Evolutionary conservation across 2,113 vertebrate species (phyloP).

Genomic region (Labeo catla): DNA sequence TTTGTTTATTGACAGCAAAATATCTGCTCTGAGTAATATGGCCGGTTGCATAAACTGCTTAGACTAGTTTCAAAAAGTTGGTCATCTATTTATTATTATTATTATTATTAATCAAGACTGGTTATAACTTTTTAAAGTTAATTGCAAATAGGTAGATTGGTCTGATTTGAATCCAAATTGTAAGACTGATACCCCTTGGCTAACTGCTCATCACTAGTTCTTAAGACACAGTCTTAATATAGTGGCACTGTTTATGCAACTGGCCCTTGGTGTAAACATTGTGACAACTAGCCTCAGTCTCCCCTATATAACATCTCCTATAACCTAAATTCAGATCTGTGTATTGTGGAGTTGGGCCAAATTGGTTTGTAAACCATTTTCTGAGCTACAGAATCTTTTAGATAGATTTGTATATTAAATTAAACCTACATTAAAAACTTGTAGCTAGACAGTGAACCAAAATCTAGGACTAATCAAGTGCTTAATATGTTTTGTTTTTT

Average conservation of each 20-base stretch:
- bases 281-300: background rate
- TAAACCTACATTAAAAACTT: background rate
- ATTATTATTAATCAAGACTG: no score
- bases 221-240: no score
- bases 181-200: no score
- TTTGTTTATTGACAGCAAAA: background rate
- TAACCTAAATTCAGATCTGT: background rate
- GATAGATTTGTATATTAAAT: background rate
- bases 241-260: no score
- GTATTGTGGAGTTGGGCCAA: background rate
- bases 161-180: no score
- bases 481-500: background rate
- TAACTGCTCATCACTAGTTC: no score
- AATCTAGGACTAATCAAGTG: background rate
- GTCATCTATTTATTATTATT: no score
- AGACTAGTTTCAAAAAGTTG: no score
- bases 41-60: no score
- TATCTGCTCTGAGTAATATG: background rate
- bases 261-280: background rate
- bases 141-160: no score
- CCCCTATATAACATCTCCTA: no score
- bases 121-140: no score
- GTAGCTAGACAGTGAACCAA: background rate
- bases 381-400: background rate
- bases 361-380: background rate